Conservation (phyloP, 2,888 invertebrate genomes). For the Brachylomia viminalis region DNA sequence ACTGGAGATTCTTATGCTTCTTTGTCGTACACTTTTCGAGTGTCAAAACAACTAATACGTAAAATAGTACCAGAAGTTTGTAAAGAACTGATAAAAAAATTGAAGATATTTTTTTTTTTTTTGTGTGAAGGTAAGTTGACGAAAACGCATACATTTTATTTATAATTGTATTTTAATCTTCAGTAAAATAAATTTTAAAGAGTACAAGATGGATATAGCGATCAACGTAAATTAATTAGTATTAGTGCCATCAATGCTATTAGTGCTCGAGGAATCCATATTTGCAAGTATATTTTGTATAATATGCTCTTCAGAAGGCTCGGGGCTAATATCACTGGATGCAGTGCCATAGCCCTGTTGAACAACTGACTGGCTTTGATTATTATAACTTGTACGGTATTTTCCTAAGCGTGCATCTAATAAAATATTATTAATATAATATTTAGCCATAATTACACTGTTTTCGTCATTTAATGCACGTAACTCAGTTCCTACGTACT, state of each 20-base stretch:
- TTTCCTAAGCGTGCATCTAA: constrained; percentile 56
- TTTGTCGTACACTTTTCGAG: constrained; percentile 63
- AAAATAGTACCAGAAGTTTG: constrained; percentile 62
- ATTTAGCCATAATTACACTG: constrained; percentile 56
- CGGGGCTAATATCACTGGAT: constrained; percentile 42
- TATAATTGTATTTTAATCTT: constrained; percentile 37
- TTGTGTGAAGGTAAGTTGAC: constrained; percentile 57
- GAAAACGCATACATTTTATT: constrained; percentile 35
- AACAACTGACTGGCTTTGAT: background rate
- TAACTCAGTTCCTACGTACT: constrained; percentile 59
- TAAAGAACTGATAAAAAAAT: constrained; percentile 58
- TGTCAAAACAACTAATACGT: constrained; percentile 63
- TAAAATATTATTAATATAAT: constrained; percentile 61
- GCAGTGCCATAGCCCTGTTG: constrained; percentile 28
- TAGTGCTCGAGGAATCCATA: constrained; percentile 50
- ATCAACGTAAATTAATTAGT: constrained; percentile 43
- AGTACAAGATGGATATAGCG: constrained; percentile 40
- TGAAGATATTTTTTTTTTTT: constrained; percentile 55
- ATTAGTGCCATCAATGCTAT: constrained; percentile 46
- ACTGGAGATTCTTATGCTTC: constrained; percentile 62
- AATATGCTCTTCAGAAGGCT: constrained; percentile 51
- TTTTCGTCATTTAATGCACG: constrained; percentile 57
- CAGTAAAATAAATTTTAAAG: constrained; percentile 37
- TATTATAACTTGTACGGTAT: constrained; percentile 39
- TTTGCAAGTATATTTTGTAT: constrained; percentile 50